A percentile compares a stretch with the other conserved stretches of the same genome.
Conservation (phyloP, 2,888 invertebrate genomes). For the Autographa pulchrina region DNA sequence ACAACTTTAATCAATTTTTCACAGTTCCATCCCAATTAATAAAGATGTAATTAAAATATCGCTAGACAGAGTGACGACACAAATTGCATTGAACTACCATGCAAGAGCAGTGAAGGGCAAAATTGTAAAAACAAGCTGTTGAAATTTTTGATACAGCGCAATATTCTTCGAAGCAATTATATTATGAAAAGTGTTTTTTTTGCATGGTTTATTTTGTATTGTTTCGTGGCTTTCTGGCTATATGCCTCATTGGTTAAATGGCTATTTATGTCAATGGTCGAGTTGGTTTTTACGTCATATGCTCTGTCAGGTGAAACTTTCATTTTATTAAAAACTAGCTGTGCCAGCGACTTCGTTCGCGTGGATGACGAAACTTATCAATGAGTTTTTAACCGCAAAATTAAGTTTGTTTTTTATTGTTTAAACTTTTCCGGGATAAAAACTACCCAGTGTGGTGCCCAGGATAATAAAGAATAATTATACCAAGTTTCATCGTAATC, state of each 20-base stretch:
- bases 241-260: not conserved
- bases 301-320: not conserved
- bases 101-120: slow-evolving; percentile 38
- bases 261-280: not conserved
- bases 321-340: not conserved
- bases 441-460: too few species aligned
- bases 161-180: slow-evolving; percentile 20
- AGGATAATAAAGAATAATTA: too few species aligned
- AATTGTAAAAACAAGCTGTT: slow-evolving; percentile 26
- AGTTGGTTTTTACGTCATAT: not conserved
- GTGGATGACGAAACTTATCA: too few species aligned
- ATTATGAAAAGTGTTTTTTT: slow-evolving; percentile 47
- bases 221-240: not conserved
- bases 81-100: slow-evolving; percentile 21
- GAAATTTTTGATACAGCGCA: slow-evolving; percentile 20
- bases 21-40: slow-evolving; percentile 30
- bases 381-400: too few species aligned
- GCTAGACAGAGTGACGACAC: slow-evolving; percentile 21
- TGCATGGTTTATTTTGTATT: slow-evolving; percentile 9
- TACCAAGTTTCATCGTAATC: too few species aligned
- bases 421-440: too few species aligned
- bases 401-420: too few species aligned
- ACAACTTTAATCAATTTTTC: slow-evolving; percentile 18
- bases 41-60: slow-evolving; percentile 28
- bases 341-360: too few species aligned